Evolutionary conservation across 2,888 invertebrate species (phyloP).

Genomic region (Heliothis peltigera): DNA sequence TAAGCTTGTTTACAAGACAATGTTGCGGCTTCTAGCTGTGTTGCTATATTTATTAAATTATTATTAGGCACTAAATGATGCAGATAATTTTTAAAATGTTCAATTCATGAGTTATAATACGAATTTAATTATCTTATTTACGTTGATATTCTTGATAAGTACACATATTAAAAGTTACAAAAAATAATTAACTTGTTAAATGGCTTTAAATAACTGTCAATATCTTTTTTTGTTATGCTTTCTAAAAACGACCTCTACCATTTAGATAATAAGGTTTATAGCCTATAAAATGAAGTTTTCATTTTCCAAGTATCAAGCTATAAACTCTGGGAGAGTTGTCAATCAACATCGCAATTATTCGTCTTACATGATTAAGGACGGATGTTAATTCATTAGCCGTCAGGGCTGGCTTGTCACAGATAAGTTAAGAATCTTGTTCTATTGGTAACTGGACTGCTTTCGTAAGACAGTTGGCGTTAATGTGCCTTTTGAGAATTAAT

Average conservation of each 20-base stretch:
- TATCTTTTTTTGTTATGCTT: neutral
- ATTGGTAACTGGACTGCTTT: constrained; percentile 49
- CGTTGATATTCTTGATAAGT: constrained; percentile 16
- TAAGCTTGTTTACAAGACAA: constrained; percentile 51
- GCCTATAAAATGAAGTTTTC: neutral
- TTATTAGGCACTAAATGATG: neutral
- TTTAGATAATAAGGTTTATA: constrained; percentile 5
- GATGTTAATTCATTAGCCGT: constrained; percentile 60
- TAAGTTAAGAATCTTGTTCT: constrained; percentile 55
- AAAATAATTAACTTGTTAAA: neutral
- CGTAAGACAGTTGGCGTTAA: constrained; percentile 36
- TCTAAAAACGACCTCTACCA: constrained; percentile 9
- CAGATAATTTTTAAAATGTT: constrained; percentile 25
- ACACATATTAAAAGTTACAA: constrained; percentile 9
- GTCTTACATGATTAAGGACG: constrained; percentile 56
- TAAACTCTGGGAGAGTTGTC: constrained; percentile 47
- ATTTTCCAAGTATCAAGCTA: constrained; percentile 29
- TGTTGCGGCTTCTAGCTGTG: constrained; percentile 19
- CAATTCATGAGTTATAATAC: constrained; percentile 5
- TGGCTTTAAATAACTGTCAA: constrained; percentile 30
- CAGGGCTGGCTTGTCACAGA: constrained; percentile 43
- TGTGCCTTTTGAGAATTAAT: constrained; percentile 11
- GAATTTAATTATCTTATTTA: constrained; percentile 7
- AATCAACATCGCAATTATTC: constrained; percentile 56
- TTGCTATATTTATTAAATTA: neutral